Evolutionary conservation across 2,797 vertebrate species (phyloP).

Genomic region (Periparus ater): DNA sequence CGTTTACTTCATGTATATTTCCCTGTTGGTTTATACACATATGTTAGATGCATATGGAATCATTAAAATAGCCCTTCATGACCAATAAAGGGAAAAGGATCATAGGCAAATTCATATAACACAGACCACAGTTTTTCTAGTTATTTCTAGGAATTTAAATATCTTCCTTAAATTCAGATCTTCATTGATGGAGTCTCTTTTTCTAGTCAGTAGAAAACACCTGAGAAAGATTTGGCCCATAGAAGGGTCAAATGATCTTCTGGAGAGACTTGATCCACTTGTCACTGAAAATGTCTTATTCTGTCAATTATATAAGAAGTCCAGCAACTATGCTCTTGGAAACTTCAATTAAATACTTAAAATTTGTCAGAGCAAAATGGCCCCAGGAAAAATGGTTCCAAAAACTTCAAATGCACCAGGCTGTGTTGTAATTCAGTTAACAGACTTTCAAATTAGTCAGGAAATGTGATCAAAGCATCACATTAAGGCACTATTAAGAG

Average conservation of each 20-base stretch:
- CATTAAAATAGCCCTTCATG: background rate
- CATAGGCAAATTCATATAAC: background rate
- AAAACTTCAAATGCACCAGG: slow-evolving; percentile 23
- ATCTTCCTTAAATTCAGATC: background rate
- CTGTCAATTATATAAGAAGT: background rate
- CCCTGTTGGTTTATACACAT: rapidly evolving
- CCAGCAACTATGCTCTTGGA: background rate
- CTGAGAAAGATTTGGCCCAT: background rate
- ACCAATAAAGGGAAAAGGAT: background rate
- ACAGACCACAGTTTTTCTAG: background rate
- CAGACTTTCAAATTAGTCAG: slow-evolving; percentile 29
- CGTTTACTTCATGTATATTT: background rate
- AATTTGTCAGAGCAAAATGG: background rate
- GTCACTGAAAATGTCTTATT: background rate
- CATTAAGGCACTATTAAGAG: slow-evolving; percentile 36
- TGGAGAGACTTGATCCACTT: background rate
- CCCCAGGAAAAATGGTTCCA: slow-evolving; percentile 8
- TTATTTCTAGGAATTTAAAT: background rate
- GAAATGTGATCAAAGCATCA: slow-evolving; percentile 59
- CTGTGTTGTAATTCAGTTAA: slow-evolving; percentile 12
- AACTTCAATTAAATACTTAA: slow-evolving; percentile 5
- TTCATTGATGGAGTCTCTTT: background rate
- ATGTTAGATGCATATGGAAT: background rate
- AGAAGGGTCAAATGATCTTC: background rate
- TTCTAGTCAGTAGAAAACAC: background rate